phyloP scores from a whole-genome alignment of 2,113 vertebrate genomes.

The Candoia aspera region DNA sequence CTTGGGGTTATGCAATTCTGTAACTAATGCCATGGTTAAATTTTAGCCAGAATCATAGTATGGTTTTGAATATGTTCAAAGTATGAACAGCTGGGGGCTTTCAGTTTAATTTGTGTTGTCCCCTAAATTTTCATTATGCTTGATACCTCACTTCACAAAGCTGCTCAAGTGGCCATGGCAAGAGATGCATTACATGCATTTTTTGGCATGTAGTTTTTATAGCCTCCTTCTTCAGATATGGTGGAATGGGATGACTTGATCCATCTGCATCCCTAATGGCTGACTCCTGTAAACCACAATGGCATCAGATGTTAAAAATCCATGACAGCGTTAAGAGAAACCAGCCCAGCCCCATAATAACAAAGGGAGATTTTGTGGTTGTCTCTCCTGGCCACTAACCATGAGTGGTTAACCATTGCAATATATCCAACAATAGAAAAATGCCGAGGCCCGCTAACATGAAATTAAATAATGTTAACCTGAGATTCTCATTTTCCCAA shows the following conservation, averaged over 20 bases:
- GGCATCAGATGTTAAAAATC: constrained; percentile 11
- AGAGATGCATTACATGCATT: background rate
- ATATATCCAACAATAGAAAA: background rate
- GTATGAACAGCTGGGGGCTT: background rate
- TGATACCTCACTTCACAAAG: background rate
- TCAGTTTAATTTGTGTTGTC: background rate
- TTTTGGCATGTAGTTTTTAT: background rate
- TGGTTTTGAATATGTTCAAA: background rate
- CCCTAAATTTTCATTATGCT: background rate
- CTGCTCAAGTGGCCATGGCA: background rate
- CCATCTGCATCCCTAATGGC: background rate
- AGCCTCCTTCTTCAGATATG: background rate
- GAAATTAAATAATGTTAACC: background rate
- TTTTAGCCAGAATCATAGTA: background rate
- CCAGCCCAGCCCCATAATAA: constrained; percentile 5
- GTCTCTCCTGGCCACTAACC: background rate
- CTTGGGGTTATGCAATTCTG: background rate
- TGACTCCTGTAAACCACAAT: constrained; percentile 25
- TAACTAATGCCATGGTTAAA: background rate
- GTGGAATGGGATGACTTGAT: background rate
- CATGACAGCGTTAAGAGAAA: constrained; percentile 17
- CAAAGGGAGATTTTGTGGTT: constrained; percentile 2
- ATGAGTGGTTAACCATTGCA: constrained; percentile 13
- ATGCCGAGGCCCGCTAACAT: no score
- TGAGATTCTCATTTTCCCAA: background rate